Conservation (phyloP, 2,797 vertebrate species). For the Liparis tanakae region DNA sequence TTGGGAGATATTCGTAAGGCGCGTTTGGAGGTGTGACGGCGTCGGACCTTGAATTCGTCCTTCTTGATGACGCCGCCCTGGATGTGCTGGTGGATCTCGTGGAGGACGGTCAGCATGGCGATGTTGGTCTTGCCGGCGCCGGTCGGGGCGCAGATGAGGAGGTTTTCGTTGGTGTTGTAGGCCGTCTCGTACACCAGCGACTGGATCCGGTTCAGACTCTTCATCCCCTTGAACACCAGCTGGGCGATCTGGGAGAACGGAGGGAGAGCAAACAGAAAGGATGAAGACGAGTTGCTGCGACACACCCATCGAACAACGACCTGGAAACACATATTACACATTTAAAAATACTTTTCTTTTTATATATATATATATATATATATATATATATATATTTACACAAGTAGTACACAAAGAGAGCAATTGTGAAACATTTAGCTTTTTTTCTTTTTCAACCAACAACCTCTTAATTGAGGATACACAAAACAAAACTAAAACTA, state of each 20-base stretch:
- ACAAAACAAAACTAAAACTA: no score
- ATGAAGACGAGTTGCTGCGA: background rate
- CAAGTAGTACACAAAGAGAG: no score
- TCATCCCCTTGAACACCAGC: constrained; percentile 96
- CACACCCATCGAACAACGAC: background rate
- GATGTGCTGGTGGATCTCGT: constrained; percentile 95
- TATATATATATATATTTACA: no score
- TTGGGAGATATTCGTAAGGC: constrained; percentile 5
- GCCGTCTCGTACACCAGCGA: constrained; percentile 98
- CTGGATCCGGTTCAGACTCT: constrained; percentile 94
- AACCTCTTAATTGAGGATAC: no score
- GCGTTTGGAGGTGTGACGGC: background rate
- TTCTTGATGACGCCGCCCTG: constrained; percentile 93
- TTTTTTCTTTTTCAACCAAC: no score
- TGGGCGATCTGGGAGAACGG: constrained; percentile 88
- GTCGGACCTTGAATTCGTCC: constrained; percentile 94
- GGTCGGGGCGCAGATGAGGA: constrained; percentile 96
- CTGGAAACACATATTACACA: background rate
- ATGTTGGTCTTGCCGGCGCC: constrained; percentile 99
- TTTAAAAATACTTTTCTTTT: no score
- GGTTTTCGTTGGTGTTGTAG: constrained; percentile 98
- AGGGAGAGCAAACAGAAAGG: background rate
- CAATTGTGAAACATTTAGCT: no score
- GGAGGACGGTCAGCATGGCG: constrained; percentile 95
- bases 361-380: no score